Evolutionary conservation across 2,113 vertebrate genomes (phyloP).

Genomic region (Eptesicus fuscus): DNA sequence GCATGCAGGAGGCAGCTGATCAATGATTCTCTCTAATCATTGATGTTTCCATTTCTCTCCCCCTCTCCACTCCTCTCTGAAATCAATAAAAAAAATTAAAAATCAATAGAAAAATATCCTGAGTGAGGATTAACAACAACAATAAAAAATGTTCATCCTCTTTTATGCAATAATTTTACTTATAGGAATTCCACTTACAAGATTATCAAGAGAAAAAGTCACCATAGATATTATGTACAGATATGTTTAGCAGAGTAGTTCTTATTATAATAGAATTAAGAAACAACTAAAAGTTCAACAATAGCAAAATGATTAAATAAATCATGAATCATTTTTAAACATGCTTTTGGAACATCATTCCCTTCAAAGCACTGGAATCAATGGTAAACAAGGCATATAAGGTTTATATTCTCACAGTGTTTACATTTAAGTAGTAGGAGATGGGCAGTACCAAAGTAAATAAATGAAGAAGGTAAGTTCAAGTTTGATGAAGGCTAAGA

Average conservation of each 20-base stretch:
- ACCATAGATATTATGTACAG: not conserved
- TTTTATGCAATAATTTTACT: not conserved
- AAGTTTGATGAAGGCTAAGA: not conserved
- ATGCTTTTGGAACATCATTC: not conserved
- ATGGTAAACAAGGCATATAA: not conserved
- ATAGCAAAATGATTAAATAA: not conserved
- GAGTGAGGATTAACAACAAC: too few relatives aligned
- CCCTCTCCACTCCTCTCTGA: too few relatives aligned
- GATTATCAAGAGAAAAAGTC: not conserved
- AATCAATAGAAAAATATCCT: too few relatives aligned
- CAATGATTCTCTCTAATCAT: too few relatives aligned
- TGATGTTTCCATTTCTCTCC: too few relatives aligned
- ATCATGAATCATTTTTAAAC: not conserved
- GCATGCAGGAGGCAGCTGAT: too few relatives aligned
- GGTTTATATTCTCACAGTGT: not conserved
- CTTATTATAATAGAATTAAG: not conserved
- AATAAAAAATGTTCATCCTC: not conserved
- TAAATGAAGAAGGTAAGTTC: not conserved
- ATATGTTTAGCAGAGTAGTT: not conserved
- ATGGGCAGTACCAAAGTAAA: not conserved
- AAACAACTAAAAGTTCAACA: not conserved
- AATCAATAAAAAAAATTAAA: too few relatives aligned
- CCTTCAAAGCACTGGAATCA: not conserved
- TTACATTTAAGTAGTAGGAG: not conserved
- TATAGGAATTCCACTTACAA: not conserved